A percentile compares a stretch with the other conserved stretches of the same genome.
These are phyloP conservation scores for Drosophila prosaltans DNA, from an alignment of 1,140 invertebrate species.

Conservation along the genomic window DNA sequence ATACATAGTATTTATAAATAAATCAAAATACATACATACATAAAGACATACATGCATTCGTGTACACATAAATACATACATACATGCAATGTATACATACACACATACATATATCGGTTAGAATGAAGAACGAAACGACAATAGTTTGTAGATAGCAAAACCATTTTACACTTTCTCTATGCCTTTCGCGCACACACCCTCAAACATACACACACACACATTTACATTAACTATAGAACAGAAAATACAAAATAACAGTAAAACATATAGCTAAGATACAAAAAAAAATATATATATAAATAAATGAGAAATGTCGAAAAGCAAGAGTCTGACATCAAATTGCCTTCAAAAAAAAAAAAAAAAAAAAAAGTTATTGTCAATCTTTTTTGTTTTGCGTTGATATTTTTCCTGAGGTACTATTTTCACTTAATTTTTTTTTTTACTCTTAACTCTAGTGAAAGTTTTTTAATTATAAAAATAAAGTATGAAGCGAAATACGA, in stretches of 20 bases:
- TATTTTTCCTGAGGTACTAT: conserved; percentile 41
- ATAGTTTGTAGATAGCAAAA: conserved; percentile 29
- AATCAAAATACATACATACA: not conserved
- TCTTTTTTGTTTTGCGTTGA: conserved; percentile 36
- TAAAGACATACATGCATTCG: not conserved
- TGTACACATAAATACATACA: not conserved
- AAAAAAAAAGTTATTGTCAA: conserved; percentile 34
- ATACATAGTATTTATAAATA: not conserved
- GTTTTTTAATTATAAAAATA: conserved; percentile 25
- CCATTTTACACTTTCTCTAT: conserved; percentile 19
- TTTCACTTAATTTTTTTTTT: conserved; percentile 1
- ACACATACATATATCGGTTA: conserved; percentile 1
- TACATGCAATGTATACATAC: not conserved
- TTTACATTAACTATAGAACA: conserved; percentile 22
- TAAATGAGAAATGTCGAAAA: conserved; percentile 45
- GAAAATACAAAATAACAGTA: conserved; percentile 26
- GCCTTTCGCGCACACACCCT: conserved; percentile 5
- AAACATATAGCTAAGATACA: conserved; percentile 39
- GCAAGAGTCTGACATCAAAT: conserved; percentile 80
- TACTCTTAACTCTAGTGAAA: conserved; percentile 17
- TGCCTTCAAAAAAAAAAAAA: conserved; percentile 59
- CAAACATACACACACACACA: conserved; percentile 1
- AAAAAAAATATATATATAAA: conserved; percentile 24
- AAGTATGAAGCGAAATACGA: conserved; percentile 15
- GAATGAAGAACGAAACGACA: not conserved